Conservation (phyloP, 2,888 invertebrate species). For the Lasius fuliginosus region DNA sequence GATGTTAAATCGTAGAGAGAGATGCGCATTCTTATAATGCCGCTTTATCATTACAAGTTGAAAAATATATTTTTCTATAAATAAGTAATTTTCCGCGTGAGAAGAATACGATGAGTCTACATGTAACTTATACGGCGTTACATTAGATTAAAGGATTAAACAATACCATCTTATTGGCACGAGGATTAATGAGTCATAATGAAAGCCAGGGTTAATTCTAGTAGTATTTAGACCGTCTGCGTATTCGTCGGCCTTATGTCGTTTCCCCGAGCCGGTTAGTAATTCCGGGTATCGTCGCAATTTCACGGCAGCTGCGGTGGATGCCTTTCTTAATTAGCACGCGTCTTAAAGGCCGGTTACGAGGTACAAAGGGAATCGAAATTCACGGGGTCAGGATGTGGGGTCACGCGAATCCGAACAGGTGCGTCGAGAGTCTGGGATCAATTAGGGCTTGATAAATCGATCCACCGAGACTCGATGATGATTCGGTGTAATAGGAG, state of each 20-base stretch:
- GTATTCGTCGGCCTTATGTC: slow-evolving; percentile 77
- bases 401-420: slow-evolving; percentile 69
- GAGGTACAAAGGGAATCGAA: slow-evolving; percentile 62
- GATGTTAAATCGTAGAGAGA: not conserved
- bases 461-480: slow-evolving; percentile 37
- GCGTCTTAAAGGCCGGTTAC: slow-evolving; percentile 75
- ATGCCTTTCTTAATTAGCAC: slow-evolving; percentile 81
- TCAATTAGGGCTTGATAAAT: slow-evolving; percentile 68
- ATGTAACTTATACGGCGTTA: not conserved
- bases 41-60: not conserved
- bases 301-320: slow-evolving; percentile 76
- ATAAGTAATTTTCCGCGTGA: not conserved
- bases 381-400: slow-evolving; percentile 63
- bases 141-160: not conserved
- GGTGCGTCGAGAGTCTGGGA: slow-evolving; percentile 63
- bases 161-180: not conserved
- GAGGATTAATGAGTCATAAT: slow-evolving; percentile 38
- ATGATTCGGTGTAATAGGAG: slow-evolving; percentile 32
- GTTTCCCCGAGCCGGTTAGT: slow-evolving; percentile 73
- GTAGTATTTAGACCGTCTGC: slow-evolving; percentile 34
- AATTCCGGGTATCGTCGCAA: slow-evolving; percentile 73
- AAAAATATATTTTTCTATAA: not conserved
- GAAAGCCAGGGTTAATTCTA: slow-evolving; percentile 24
- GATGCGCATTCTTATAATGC: not conserved
- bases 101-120: not conserved